Evolutionary conservation across 1,140 invertebrate species (phyloP), one percentile per base, ranked within the genome.

Genomic region (Gryllus bimaculatus): DNA sequence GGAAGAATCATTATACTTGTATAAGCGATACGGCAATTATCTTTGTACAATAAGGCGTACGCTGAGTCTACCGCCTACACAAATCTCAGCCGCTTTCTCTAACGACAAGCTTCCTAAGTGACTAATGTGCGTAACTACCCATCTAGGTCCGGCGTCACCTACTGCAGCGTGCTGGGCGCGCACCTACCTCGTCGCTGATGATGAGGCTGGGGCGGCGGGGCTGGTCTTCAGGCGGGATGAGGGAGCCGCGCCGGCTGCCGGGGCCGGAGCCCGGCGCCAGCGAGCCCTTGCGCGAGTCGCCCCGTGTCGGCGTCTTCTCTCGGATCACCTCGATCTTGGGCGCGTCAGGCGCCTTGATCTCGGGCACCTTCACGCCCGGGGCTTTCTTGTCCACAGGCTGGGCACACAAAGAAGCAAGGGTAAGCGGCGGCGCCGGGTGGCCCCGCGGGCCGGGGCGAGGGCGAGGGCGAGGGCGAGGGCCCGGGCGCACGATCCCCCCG

Each of bases 171-270:
- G 54, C 54, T 3, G 54, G 18, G 54, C 54, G 54, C 18, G 18
- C 54, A 66, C 54, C 88, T 91, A 97, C 96, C 93, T 97, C 95
- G 86, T 97, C 95, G 86, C 94, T 95, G 85, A 97, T 96, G 83
- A 96, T 94, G 81, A 96, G 89, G 83, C 94, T 95, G 80, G 95
- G 93, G 82, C 95, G 90, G 82, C 94, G 90, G 82, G 92, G 93
- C 86, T 91, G 92, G 85, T 93, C 93, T 84, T 95, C 94, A 12
- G 92, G 92, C 74, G 94, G 86, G 84, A 96, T 93, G 75, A 96
- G 89, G 13, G 94, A 96, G 47, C 95, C 94, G 83, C 95, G 88
- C 81, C 94, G 88, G 83, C 92, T 93, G 48, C 89, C 87, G n/a
- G 90, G 85, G 79, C 91, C 87, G 81, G 89, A 87, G 79, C 89